Conservation (phyloP, 2,797 vertebrate genomes). For the Urophycis tenuis region DNA sequence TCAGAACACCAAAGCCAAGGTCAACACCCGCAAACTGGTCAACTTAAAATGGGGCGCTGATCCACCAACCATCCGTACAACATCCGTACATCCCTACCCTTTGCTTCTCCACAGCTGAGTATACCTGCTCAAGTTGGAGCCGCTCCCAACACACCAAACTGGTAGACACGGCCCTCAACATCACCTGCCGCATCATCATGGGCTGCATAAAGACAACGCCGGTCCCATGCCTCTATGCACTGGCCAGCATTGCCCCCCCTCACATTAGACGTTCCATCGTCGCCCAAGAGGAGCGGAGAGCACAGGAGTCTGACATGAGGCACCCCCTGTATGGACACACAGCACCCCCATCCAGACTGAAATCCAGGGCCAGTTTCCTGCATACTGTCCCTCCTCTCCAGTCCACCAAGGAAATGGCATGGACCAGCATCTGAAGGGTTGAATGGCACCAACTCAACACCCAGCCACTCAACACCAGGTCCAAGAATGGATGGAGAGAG, state of each 20-base stretch:
- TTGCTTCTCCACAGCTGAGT: not conserved
- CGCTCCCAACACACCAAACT: too few species aligned
- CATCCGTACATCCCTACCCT: too few species aligned
- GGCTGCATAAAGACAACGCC: slow-evolving; percentile 1
- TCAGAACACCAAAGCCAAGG: too few species aligned
- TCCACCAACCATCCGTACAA: too few species aligned
- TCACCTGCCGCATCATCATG: not conserved
- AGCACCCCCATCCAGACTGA: not conserved
- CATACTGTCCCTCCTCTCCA: too few species aligned
- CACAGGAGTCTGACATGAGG: not conserved
- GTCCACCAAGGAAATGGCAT: not conserved
- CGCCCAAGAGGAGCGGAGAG: not conserved
- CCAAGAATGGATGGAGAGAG: not conserved
- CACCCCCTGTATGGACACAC: not conserved
- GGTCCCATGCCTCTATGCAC: not conserved
- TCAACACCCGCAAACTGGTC: too few species aligned
- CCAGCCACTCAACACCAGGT: too few species aligned
- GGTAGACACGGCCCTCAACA: not conserved
- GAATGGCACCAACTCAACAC: not conserved
- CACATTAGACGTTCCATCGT: not conserved
- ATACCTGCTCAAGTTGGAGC: not conserved
- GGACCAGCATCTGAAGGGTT: not conserved
- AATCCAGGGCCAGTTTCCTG: not conserved
- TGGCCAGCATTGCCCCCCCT: too few species aligned
- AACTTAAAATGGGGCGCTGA: too few species aligned